Evolutionary conservation across 2,797 vertebrate species (phyloP).

Genomic region (Cygnus olor): DNA sequence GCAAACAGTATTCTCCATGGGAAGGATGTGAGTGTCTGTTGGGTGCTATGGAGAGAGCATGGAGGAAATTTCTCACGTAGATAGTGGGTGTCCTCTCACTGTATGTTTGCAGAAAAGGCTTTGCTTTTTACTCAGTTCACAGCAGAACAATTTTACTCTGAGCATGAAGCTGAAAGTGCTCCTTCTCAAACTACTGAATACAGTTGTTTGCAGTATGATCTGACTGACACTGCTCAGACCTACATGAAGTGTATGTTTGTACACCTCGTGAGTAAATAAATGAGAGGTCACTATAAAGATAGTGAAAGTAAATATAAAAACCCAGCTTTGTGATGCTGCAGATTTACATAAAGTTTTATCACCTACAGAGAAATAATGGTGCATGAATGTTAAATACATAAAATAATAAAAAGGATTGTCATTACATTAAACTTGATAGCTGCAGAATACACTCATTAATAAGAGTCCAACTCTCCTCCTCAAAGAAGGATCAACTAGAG

Average conservation of each 20-base stretch:
- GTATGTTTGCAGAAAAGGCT: neutral
- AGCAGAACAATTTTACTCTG: neutral
- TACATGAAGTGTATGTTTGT: neutral
- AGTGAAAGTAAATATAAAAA: neutral
- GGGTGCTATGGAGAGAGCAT: neutral
- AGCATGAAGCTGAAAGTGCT: neutral
- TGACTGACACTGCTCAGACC: neutral
- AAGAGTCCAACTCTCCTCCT: neutral
- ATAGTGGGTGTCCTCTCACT: neutral
- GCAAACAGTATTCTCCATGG: neutral
- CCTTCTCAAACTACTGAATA: neutral
- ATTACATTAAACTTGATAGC: neutral
- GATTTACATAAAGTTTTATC: neutral
- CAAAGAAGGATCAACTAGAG: neutral
- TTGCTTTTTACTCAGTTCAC: neutral
- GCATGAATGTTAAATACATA: too few relatives aligned
- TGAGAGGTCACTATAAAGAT: neutral
- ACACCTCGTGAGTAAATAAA: neutral
- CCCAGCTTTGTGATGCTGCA: neutral
- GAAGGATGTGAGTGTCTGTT: neutral
- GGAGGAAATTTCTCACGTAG: rapidly evolving
- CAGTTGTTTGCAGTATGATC: rapidly evolving
- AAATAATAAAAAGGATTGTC: too few relatives aligned
- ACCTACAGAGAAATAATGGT: neutral
- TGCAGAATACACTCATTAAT: neutral